Evolutionary conservation across 1,140 invertebrate species (phyloP).

Genomic region (Trachymyrmex septentrionalis): DNA sequence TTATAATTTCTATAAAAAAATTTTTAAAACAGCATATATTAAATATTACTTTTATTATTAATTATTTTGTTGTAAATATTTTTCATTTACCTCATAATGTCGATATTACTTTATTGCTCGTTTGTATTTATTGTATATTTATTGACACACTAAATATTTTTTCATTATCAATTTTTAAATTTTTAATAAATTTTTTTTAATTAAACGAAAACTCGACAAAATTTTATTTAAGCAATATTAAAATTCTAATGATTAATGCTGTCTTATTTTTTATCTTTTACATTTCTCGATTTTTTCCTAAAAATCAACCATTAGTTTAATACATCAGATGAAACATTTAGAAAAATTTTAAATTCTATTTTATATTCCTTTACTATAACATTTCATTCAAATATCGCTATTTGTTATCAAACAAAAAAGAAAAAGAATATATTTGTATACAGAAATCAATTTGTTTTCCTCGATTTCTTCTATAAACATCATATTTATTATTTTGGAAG

Average conservation of each 20-base stretch:
- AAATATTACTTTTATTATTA: slow-evolving; percentile 1
- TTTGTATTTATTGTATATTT: neutral
- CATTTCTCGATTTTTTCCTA: neutral
- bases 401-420: neutral
- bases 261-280: slow-evolving; percentile 27
- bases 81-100: neutral
- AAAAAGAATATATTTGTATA: neutral
- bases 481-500: neutral
- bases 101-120: neutral
- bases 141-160: neutral
- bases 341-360: neutral
- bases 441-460: neutral
- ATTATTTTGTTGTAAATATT: neutral
- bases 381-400: neutral
- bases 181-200: slow-evolving; percentile 5
- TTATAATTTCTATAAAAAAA: slow-evolving; percentile 4
- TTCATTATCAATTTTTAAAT: neutral
- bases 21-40: neutral
- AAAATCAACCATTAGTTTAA: no score
- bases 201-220: neutral
- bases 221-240: neutral
- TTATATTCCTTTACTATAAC: neutral
- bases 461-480: neutral
- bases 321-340: neutral
- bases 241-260: slow-evolving; percentile 60